Evolutionary conservation across 2,888 invertebrate genomes (phyloP).

Genomic region (Acanthosepion lycidas): DNA sequence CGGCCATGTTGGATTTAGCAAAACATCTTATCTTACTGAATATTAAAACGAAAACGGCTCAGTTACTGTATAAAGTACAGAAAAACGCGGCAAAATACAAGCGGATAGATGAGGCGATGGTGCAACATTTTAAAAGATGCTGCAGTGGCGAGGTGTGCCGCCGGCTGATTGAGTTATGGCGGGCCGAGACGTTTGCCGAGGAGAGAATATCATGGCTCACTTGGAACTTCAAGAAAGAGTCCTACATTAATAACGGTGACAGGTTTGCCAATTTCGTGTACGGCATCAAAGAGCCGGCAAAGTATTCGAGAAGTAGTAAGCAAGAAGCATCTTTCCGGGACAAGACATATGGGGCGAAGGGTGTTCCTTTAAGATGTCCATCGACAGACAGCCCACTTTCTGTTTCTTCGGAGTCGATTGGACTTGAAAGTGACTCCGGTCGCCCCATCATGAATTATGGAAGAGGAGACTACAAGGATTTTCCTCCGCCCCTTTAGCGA

Average conservation of each 20-base stretch:
- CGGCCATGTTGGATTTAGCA: constrained; percentile 24
- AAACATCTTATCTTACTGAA: constrained; percentile 14
- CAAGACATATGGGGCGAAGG: background rate
- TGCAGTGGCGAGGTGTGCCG: constrained; percentile 39
- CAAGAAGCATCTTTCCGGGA: background rate
- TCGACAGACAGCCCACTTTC: background rate
- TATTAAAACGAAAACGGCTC: background rate
- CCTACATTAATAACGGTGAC: constrained; percentile 38
- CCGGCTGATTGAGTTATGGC: constrained; percentile 42
- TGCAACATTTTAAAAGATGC: background rate
- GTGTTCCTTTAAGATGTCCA: background rate
- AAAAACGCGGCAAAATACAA: constrained; percentile 43
- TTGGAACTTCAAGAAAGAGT: constrained; percentile 44
- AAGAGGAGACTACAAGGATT: constrained; percentile 33
- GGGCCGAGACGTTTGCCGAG: constrained; percentile 42
- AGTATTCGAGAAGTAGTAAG: background rate
- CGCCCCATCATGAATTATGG: background rate
- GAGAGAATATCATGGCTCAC: constrained; percentile 36
- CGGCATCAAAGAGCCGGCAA: constrained; percentile 9
- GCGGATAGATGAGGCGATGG: constrained; percentile 38
- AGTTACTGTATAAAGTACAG: constrained; percentile 37
- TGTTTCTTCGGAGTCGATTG: background rate
- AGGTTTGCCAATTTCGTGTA: constrained; percentile 18
- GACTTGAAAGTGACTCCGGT: background rate
- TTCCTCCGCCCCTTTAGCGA: background rate